phyloP scores from a whole-genome alignment of 1,140 invertebrate species.

The Gonioctena quinquepunctata region DNA sequence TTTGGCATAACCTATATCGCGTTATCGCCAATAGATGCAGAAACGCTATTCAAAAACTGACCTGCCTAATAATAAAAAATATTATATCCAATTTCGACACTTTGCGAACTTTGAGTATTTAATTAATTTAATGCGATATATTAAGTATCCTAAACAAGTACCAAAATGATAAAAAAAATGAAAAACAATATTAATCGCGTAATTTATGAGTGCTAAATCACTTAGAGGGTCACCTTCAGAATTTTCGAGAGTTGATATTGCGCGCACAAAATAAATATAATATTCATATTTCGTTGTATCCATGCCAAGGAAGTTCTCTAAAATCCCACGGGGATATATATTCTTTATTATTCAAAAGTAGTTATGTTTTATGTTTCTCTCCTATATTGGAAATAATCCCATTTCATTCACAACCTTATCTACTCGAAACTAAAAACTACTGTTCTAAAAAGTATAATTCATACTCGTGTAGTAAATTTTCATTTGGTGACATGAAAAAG shows the following conservation, averaged over 20 bases:
- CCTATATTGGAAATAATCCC: too few species aligned
- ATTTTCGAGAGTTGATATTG: background rate
- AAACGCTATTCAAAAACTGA: background rate
- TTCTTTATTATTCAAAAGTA: too few species aligned
- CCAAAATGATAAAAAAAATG: background rate
- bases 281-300: too few species aligned
- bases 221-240: background rate
- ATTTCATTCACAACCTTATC: too few species aligned
- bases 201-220: background rate
- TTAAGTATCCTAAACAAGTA: background rate
- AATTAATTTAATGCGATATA: background rate
- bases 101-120: background rate
- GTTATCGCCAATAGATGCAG: background rate
- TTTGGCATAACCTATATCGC: background rate
- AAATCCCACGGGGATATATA: too few species aligned
- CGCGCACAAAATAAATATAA: too few species aligned
- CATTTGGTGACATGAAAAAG: too few species aligned
- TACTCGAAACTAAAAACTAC: too few species aligned
- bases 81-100: background rate
- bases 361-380: too few species aligned
- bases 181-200: background rate
- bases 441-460: too few species aligned
- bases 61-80: background rate
- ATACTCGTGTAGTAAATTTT: too few species aligned
- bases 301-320: too few species aligned